Evolutionary conservation across 2,797 vertebrate species (phyloP).

Genomic region (Carapus acus): DNA sequence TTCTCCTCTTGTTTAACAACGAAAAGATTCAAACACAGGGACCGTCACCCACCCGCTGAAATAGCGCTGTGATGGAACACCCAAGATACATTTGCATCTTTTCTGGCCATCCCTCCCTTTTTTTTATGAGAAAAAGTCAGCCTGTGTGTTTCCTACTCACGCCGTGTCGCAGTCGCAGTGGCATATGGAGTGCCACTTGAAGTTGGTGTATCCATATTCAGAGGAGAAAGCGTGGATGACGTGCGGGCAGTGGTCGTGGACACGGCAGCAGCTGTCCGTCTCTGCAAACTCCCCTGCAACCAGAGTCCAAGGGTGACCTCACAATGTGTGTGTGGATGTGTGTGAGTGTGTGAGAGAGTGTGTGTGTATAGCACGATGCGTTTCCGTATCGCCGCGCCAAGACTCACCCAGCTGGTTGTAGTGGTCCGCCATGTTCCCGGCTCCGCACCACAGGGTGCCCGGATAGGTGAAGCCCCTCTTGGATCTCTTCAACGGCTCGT

Average conservation of each 20-base stretch:
- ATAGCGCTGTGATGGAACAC: too few relatives aligned
- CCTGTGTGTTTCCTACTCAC: constrained; percentile 64
- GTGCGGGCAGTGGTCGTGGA: constrained; percentile 84
- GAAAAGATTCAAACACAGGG: too few relatives aligned
- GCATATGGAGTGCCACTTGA: constrained; percentile 84
- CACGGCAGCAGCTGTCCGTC: constrained; percentile 85
- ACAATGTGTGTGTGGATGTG: too few relatives aligned
- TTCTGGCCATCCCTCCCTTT: too few relatives aligned
- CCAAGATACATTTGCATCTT: too few relatives aligned
- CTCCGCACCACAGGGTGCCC: constrained; percentile 81
- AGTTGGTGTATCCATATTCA: constrained; percentile 82
- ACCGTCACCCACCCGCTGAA: too few relatives aligned
- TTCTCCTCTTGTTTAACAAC: too few relatives aligned
- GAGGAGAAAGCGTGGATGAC: constrained; percentile 84
- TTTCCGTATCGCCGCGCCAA: not conserved
- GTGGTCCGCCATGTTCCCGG: constrained; percentile 78
- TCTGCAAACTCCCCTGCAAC: constrained; percentile 78
- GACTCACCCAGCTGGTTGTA: constrained; percentile 76
- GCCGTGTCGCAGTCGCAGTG: constrained; percentile 86
- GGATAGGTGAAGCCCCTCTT: constrained; percentile 81
- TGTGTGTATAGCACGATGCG: too few relatives aligned
- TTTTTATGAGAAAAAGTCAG: too few relatives aligned
- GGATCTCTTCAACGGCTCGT: constrained; percentile 49
- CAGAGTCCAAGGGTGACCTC: too few relatives aligned
- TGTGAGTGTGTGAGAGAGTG: too few relatives aligned